Conservation (phyloP, 2,113 vertebrate species). For the Micronycteris hirsuta region DNA sequence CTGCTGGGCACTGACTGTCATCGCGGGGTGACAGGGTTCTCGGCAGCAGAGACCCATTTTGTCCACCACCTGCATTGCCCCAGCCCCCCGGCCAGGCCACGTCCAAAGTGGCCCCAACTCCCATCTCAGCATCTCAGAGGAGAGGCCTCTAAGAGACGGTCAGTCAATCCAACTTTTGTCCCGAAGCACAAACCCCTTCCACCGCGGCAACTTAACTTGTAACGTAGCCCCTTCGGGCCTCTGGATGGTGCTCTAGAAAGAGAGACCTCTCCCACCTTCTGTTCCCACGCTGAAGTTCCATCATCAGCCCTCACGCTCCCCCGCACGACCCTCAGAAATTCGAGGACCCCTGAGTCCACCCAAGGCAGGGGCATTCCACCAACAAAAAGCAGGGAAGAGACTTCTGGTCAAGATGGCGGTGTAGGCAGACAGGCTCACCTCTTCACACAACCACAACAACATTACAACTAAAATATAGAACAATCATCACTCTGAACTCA, state of each 20-base stretch:
- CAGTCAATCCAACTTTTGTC: background rate
- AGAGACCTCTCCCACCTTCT: background rate
- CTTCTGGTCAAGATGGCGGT: too few species aligned
- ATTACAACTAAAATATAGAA: too few species aligned
- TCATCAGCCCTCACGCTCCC: background rate
- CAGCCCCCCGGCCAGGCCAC: background rate
- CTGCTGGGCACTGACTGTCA: background rate
- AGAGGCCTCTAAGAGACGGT: fast-evolving
- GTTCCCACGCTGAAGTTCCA: too few species aligned
- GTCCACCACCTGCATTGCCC: too few species aligned
- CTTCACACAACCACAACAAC: too few species aligned
- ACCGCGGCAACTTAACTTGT: background rate
- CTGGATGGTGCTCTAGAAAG: background rate
- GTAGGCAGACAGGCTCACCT: too few species aligned
- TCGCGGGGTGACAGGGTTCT: background rate
- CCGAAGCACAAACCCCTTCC: background rate
- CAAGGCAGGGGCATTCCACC: too few species aligned
- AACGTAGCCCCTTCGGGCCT: background rate
- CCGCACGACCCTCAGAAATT: too few species aligned
- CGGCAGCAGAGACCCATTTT: background rate
- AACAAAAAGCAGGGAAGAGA: too few species aligned
- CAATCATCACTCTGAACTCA: too few species aligned
- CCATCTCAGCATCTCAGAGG: background rate
- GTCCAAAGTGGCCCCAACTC: background rate
- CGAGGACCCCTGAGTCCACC: too few species aligned